These are phyloP conservation scores for Chrysina gloriosa DNA, from an alignment of 2,888 invertebrate species.

Conservation along the genomic window DNA sequence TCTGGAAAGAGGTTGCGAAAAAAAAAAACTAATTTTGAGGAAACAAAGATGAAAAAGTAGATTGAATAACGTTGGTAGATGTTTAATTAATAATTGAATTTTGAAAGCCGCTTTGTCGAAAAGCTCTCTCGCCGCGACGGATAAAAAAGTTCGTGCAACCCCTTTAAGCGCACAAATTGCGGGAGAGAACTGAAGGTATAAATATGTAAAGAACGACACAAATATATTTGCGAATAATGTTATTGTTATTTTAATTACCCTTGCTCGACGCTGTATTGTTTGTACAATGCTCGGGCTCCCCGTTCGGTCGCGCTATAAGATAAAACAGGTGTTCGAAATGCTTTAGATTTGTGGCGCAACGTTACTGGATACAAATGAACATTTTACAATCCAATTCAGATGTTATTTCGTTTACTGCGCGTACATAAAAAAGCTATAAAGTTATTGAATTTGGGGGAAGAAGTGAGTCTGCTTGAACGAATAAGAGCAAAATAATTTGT, in stretches of 20 bases:
- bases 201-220: constrained; percentile 10
- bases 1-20: neutral
- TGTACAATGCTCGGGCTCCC: neutral
- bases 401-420: neutral
- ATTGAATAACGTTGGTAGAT: constrained; percentile 29
- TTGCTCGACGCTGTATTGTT: constrained; percentile 12
- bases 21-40: neutral
- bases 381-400: neutral
- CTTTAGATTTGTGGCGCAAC: constrained; percentile 12
- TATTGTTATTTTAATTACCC: constrained; percentile 36
- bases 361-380: neutral
- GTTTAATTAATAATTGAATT: constrained; percentile 35
- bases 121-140: neutral
- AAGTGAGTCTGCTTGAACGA: neutral
- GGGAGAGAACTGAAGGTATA: constrained; percentile 3
- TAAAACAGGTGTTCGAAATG: constrained; percentile 20
- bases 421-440: neutral
- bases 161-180: neutral
- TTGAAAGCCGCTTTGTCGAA: constrained; percentile 29
- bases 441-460: neutral
- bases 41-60: constrained; percentile 25
- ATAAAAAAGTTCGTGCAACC: constrained; percentile 14
- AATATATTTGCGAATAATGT: constrained; percentile 32
- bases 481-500: neutral
- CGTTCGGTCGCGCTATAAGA: constrained; percentile 5